These are phyloP conservation scores for Hypomecis punctinalis DNA, from an alignment of 2,888 invertebrate species.

Conservation along the genomic window DNA sequence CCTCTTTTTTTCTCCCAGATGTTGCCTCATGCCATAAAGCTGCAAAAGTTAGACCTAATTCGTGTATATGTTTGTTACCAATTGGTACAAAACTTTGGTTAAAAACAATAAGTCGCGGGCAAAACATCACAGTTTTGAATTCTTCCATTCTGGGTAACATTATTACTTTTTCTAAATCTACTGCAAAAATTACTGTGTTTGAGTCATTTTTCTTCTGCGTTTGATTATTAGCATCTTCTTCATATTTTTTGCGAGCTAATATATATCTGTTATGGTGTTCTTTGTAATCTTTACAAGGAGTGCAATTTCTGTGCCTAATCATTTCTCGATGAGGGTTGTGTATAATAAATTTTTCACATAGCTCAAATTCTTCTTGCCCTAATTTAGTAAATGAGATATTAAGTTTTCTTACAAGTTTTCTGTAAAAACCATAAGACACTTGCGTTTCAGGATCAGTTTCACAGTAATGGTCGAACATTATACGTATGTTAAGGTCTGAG, in stretches of 20 bases:
- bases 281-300: slow-evolving; percentile 2
- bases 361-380: slow-evolving; percentile 8
- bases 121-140: slow-evolving; percentile 46
- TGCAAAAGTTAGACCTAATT: background rate
- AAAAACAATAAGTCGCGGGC: slow-evolving; percentile 15
- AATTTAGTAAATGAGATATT: slow-evolving; percentile 8
- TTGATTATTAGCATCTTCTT: slow-evolving; percentile 24
- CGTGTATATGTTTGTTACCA: slow-evolving; percentile 25
- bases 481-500: slow-evolving; percentile 3
- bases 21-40: slow-evolving; percentile 14
- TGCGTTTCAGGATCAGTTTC: slow-evolving; percentile 1
- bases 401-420: slow-evolving; percentile 9
- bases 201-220: slow-evolving; percentile 17
- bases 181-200: slow-evolving; percentile 20
- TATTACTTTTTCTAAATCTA: slow-evolving; percentile 42
- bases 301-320: slow-evolving; percentile 6
- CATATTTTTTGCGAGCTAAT: slow-evolving; percentile 13
- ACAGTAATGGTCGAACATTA: background rate
- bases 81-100: slow-evolving; percentile 19
- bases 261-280: slow-evolving; percentile 13
- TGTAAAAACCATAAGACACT: slow-evolving; percentile 5
- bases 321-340: slow-evolving; percentile 14
- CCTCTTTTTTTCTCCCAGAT: slow-evolving; percentile 37
- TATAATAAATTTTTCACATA: slow-evolving; percentile 8
- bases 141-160: slow-evolving; percentile 49